Evolutionary conservation across 2,888 invertebrate species (phyloP).

Genomic region (Torymus tubicola): DNA sequence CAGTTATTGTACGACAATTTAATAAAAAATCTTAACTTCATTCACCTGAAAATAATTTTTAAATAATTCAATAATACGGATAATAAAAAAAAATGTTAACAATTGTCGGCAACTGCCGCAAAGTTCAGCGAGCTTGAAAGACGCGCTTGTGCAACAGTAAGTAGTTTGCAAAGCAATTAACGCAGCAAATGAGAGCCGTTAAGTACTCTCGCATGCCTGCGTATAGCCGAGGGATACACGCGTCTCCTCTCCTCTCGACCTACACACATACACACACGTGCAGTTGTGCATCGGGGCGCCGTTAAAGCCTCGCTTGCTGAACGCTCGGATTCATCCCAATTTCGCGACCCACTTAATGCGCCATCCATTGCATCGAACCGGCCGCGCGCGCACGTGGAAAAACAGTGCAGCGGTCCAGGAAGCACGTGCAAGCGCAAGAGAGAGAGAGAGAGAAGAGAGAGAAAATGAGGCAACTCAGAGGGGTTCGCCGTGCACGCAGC

Average conservation of each 20-base stretch:
- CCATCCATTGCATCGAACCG: conserved; percentile 11
- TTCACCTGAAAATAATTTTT: no score
- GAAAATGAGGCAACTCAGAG: conserved; percentile 16
- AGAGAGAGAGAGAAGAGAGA: no score
- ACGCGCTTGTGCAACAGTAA: neutral
- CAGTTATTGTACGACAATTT: no score
- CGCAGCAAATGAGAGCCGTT: neutral
- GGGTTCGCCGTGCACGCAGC: neutral
- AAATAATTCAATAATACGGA: no score
- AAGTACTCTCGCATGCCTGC: neutral
- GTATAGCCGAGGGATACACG: neutral
- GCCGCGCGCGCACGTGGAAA: conserved; percentile 37
- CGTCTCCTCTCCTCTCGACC: no score
- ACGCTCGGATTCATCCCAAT: conserved; percentile 32
- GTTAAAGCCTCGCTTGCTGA: neutral
- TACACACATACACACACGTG: no score
- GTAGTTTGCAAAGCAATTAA: neutral
- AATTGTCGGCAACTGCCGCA: no score
- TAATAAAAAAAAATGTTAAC: no score
- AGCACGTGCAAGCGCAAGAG: conserved; percentile 32
- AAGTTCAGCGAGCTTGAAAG: neutral
- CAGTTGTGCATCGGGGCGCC: neutral
- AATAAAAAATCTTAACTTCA: no score
- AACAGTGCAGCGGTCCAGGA: conserved; percentile 26
- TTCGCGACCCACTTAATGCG: conserved; percentile 32